These are phyloP conservation scores for Zaprionus ornatus DNA, from an alignment of 1,140 invertebrate genomes.

Conservation along the genomic window DNA sequence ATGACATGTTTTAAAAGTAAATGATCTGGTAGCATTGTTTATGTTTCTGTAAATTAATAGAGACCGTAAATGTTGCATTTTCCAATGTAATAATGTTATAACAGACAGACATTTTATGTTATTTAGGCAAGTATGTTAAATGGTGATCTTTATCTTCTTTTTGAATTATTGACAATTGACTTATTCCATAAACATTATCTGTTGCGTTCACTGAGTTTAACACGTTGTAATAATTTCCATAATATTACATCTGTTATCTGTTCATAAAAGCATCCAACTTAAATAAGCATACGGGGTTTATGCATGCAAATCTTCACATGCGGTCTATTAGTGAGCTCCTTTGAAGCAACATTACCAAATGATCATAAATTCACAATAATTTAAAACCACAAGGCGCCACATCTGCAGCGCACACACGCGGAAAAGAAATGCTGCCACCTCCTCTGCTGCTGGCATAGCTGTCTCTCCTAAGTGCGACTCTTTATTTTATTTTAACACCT, in stretches of 20 bases:
- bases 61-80: too few relatives aligned
- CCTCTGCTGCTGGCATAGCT: neutral
- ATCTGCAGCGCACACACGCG: neutral
- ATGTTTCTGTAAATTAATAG: neutral
- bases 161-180: too few relatives aligned
- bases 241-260: neutral
- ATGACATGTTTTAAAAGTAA: too few relatives aligned
- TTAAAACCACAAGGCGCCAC: neutral
- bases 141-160: too few relatives aligned
- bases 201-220: neutral
- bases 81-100: too few relatives aligned
- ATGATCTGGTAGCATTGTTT: neutral
- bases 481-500: slow-evolving; percentile 74
- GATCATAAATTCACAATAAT: slow-evolving; percentile 34
- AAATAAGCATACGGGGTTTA: neutral
- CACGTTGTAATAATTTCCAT: neutral
- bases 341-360: slow-evolving; percentile 6
- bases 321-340: neutral
- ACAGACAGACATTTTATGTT: too few relatives aligned
- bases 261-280: neutral
- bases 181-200: neutral
- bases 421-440: slow-evolving; percentile 20
- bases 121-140: too few relatives aligned
- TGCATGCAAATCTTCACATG: neutral
- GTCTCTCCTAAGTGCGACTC: slow-evolving; percentile 56